Evolutionary conservation across 2,888 invertebrate genomes (phyloP).

Genomic region (Drosophila melanosoma): DNA sequence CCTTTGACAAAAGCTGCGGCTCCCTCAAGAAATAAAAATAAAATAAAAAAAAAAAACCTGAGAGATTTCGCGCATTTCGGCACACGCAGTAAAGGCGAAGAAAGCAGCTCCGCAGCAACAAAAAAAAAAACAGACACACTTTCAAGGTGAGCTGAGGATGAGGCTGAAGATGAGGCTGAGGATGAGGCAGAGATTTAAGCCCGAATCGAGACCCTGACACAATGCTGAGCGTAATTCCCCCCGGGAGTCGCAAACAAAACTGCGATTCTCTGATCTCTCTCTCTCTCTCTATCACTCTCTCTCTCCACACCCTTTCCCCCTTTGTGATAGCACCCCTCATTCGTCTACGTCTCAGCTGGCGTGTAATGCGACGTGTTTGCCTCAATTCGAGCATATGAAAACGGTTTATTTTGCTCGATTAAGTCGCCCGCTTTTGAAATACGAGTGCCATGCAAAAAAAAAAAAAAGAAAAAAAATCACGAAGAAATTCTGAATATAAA

Average conservation of each 20-base stretch:
- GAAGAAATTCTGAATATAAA: slow-evolving; percentile 7
- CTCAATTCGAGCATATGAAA: slow-evolving; percentile 81
- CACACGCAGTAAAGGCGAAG: slow-evolving; percentile 54
- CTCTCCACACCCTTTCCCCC: not conserved
- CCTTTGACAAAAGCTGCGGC: slow-evolving; percentile 73
- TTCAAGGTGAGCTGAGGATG: slow-evolving; percentile 27
- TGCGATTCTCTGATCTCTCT: slow-evolving; percentile 10
- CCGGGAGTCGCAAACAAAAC: slow-evolving; percentile 47
- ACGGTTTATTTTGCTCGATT: slow-evolving; percentile 84
- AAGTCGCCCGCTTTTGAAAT: slow-evolving; percentile 78
- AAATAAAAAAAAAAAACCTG: slow-evolving; percentile 20
- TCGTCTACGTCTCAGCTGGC: slow-evolving; percentile 20
- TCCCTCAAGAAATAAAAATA: slow-evolving; percentile 9
- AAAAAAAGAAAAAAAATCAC: slow-evolving; percentile 6
- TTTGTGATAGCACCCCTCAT: not conserved
- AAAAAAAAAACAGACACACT: slow-evolving; percentile 20
- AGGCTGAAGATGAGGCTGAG: not conserved
- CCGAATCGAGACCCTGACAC: slow-evolving; percentile 28
- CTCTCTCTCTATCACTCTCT: not conserved
- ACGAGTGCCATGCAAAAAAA: slow-evolving; percentile 48
- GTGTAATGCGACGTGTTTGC: slow-evolving; percentile 79
- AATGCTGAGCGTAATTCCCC: slow-evolving; percentile 60
- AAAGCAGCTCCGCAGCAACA: slow-evolving; percentile 40
- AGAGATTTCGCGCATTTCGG: slow-evolving; percentile 69
- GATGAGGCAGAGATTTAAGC: slow-evolving; percentile 21